A percentile compares a stretch with the other conserved stretches of the same genome.
These are phyloP conservation scores for Smittia sp. DNA, from an alignment of 2,888 invertebrate species.

Conservation along the genomic window DNA sequence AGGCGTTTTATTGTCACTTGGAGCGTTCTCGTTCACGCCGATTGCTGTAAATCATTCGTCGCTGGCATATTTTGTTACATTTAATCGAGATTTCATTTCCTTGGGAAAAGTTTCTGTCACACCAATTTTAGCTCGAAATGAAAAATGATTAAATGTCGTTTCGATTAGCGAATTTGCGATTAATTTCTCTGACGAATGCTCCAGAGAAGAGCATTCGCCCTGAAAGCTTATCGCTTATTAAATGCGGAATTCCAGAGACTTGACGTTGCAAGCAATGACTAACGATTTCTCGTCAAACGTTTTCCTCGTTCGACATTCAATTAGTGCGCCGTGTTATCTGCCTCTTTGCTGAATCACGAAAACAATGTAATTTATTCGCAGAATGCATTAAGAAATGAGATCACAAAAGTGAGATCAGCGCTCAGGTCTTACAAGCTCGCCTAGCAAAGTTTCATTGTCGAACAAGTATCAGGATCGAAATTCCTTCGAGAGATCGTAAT, in stretches of 20 bases:
- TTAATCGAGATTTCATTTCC: constrained; percentile 14
- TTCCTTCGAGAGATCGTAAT: not conserved
- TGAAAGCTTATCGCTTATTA: no score
- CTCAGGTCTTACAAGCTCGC: not conserved
- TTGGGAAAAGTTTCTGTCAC: no score
- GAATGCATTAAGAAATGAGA: not conserved
- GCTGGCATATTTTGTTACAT: constrained; percentile 14
- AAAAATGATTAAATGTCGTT: no score
- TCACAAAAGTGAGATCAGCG: not conserved
- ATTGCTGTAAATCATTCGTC: constrained; percentile 29
- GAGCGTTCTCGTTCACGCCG: not conserved
- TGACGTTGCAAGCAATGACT: no score
- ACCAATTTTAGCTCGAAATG: no score
- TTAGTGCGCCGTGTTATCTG: not conserved
- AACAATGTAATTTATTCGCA: not conserved
- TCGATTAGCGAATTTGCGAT: no score
- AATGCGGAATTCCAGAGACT: no score
- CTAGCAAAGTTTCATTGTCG: not conserved
- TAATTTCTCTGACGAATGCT: no score
- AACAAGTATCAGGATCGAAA: not conserved
- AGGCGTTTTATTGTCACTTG: not conserved
- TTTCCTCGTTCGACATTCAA: no score
- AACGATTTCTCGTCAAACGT: no score
- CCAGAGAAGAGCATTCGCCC: no score
- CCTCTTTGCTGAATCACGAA: not conserved